These are phyloP conservation scores for Hypomecis atomaria DNA, from an alignment of 2,888 invertebrate genomes.

Conservation along the genomic window DNA sequence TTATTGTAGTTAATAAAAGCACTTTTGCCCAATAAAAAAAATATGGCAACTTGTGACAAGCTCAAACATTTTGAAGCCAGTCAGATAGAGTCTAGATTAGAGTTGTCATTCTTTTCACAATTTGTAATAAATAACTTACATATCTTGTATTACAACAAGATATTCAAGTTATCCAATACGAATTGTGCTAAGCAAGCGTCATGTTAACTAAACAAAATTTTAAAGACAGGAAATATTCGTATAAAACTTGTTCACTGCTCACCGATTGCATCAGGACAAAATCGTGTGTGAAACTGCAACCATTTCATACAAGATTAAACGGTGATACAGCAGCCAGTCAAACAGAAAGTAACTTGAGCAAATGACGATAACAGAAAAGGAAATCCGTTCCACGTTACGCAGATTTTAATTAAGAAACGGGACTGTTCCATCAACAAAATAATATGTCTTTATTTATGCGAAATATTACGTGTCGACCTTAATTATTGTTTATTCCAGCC, in stretches of 20 bases:
- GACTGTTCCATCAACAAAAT: constrained; percentile 46
- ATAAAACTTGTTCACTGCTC: constrained; percentile 5
- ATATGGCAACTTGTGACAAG: too few species aligned
- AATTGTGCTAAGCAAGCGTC: not conserved
- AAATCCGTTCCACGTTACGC: constrained; percentile 52
- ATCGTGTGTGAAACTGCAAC: constrained; percentile 43
- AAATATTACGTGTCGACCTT: constrained; percentile 51
- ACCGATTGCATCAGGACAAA: constrained; percentile 21
- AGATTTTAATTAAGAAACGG: constrained; percentile 63
- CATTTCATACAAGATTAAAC: constrained; percentile 42
- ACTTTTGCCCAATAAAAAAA: too few species aligned
- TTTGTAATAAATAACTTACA: too few species aligned
- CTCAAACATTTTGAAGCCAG: too few species aligned
- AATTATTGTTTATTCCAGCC: constrained; percentile 52
- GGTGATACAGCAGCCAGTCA: constrained; percentile 38
- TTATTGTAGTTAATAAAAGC: too few species aligned
- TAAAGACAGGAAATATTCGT: not conserved
- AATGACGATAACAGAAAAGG: constrained; percentile 45
- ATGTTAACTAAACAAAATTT: not conserved
- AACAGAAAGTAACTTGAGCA: constrained; percentile 34
- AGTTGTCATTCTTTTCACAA: too few species aligned
- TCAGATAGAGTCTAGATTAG: too few species aligned
- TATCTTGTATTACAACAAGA: too few species aligned
- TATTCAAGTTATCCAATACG: too few species aligned
- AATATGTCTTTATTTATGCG: constrained; percentile 49